Evolutionary conservation across 2,888 invertebrate species (phyloP), one percentile per base, ranked within the genome.

Genomic region (Ectemnius cavifrons): DNA sequence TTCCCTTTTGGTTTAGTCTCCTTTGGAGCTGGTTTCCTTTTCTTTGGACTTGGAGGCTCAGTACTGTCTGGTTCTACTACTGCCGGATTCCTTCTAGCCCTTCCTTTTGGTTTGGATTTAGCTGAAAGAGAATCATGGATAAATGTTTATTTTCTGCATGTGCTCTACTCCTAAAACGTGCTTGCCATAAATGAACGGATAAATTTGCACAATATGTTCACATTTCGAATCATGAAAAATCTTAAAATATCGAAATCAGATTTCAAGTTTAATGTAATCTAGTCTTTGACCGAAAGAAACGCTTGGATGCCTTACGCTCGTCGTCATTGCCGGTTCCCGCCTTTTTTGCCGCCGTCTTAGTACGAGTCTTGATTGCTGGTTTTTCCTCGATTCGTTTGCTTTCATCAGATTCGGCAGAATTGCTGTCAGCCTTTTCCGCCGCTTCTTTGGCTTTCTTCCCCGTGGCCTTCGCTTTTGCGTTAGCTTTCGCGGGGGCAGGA

Each of bases 331-430:
- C 75, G 47, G 27, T 76, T 79, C 73, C 80, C 75, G 80, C 71
- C 70, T 82, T 80, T 76, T 85, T 81, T 4, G 68, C 65, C 14
- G 64, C 56, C 3, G 73, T 28, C n/a, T 70, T 82, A 5, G 73
- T 73, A 20, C 56, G 67, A 52, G 57, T 61, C 47, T 45, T 71
- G 28, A 56, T 77, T 20, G 45, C 56, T 11, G 72, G 78, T 5
- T 52, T 20, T 20, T 75, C 62, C 4, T 68, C 63, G 1, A 4
- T 13, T n/a, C 20, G 57, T 23, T 62, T 59, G 4, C 16, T 46
- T 6, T 47, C 52, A 13, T 72, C 37, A 6, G 59, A 47, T 6
- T 79, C 63, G 0, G 27, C 18, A 11, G 71, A 13, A 14, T 18
- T 37, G 0, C 1, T 0, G 4, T 70, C 45, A 1, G 13, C 16